Percentiles rank a stretch among this genome's conserved stretches.
Conservation (phyloP, 1,140 invertebrate genomes). For the Diorhabda sublineata region DNA sequence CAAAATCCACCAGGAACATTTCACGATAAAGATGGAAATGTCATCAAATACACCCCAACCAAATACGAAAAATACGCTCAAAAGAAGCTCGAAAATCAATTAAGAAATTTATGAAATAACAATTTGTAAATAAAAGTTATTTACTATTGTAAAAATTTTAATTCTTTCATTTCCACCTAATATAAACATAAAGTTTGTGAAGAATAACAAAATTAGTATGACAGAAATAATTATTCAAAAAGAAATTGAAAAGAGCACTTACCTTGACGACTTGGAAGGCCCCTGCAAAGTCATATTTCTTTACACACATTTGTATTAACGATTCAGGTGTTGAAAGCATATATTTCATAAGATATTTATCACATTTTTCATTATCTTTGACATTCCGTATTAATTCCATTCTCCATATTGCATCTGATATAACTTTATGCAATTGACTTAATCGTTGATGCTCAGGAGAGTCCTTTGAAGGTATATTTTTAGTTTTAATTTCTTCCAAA, state of each 20-base stretch:
- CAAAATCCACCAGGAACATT: slow-evolving; percentile 41
- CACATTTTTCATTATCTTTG: slow-evolving; percentile 24
- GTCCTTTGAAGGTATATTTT: slow-evolving; percentile 29
- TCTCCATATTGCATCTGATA: slow-evolving; percentile 42
- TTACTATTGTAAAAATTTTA: too few relatives aligned
- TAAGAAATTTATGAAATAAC: slow-evolving; percentile 30
- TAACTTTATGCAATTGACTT: slow-evolving; percentile 31
- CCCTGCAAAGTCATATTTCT: slow-evolving; percentile 37
- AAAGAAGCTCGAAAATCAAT: slow-evolving; percentile 38
- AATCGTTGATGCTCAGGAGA: slow-evolving; percentile 31
- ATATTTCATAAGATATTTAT: slow-evolving; percentile 37
- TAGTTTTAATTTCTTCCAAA: slow-evolving; percentile 35
- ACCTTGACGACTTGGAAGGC: slow-evolving; percentile 44
- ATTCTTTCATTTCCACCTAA: too few relatives aligned
- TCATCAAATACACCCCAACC: slow-evolving; percentile 38
- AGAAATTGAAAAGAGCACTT: slow-evolving; percentile 15
- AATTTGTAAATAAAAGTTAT: neutral
- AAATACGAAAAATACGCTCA: slow-evolving; percentile 43
- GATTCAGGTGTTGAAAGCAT: slow-evolving; percentile 41
- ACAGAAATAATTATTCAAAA: too few relatives aligned
- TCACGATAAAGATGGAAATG: slow-evolving; percentile 29
- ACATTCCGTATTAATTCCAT: slow-evolving; percentile 36
- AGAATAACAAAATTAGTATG: too few relatives aligned
- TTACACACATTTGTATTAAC: slow-evolving; percentile 42
- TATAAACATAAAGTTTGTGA: too few relatives aligned